Percentiles rank a stretch among this genome's conserved stretches.
phyloP scores from a whole-genome alignment of 2,888 invertebrate species.

The Caenorhabditis sp. region DNA sequence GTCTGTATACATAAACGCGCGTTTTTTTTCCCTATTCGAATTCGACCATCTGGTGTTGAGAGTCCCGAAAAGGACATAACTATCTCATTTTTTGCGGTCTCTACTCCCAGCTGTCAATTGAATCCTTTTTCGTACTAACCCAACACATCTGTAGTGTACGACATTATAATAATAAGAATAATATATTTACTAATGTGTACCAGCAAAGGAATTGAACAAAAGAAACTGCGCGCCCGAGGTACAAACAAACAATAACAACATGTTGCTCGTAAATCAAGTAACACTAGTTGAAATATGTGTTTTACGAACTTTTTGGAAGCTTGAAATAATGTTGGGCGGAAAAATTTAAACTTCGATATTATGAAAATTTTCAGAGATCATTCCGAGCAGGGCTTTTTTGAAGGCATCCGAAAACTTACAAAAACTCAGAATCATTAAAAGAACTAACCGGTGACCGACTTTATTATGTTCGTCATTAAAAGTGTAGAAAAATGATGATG shows the following conservation, averaged over 20 bases:
- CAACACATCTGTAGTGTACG: background rate
- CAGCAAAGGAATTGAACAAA: background rate
- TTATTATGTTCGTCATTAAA: background rate
- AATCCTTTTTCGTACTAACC: background rate
- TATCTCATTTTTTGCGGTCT: background rate
- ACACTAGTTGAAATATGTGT: background rate
- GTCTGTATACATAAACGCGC: background rate
- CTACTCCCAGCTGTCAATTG: background rate
- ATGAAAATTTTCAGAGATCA: no score
- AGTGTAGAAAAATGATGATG: background rate
- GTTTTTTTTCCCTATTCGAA: background rate
- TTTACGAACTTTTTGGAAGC: no score
- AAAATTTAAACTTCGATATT: no score
- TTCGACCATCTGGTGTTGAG: background rate
- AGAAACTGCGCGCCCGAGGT: background rate
- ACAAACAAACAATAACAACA: background rate
- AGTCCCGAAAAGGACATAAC: background rate
- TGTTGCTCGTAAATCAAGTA: background rate
- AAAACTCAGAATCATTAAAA: background rate
- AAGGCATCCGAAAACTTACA: background rate
- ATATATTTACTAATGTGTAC: background rate
- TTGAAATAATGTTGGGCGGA: no score
- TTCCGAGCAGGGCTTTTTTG: background rate
- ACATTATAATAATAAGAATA: no score
- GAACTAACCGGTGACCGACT: constrained; percentile 3